Conservation (phyloP, 2,888 invertebrate species). For the Herminia tarsipennalis region DNA sequence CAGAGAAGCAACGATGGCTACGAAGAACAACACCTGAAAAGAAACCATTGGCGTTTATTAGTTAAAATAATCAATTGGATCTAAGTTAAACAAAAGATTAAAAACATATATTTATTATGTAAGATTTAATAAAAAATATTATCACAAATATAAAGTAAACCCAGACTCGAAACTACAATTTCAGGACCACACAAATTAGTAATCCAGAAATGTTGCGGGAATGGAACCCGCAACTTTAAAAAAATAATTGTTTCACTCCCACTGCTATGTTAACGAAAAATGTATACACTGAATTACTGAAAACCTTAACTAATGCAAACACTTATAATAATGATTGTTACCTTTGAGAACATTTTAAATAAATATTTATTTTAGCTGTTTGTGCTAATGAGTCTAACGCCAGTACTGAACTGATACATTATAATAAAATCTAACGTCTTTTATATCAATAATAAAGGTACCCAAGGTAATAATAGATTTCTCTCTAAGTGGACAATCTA, state of each 20-base stretch:
- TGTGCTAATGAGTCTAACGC: constrained; percentile 54
- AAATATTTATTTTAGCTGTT: constrained; percentile 43
- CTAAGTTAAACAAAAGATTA: too few relatives aligned
- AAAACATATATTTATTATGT: too few relatives aligned
- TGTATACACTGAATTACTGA: too few relatives aligned
- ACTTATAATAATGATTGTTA: constrained; percentile 39
- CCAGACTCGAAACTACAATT: too few relatives aligned
- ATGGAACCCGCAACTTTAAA: too few relatives aligned
- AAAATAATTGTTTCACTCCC: too few relatives aligned
- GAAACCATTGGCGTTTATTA: background rate
- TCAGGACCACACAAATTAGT: too few relatives aligned
- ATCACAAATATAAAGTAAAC: too few relatives aligned
- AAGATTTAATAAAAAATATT: too few relatives aligned
- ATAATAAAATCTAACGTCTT: constrained; percentile 63
- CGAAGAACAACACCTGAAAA: constrained; percentile 56
- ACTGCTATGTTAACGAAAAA: too few relatives aligned
- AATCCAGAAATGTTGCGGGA: too few relatives aligned
- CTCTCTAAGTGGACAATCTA: constrained; percentile 57
- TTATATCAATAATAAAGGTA: constrained; percentile 73
- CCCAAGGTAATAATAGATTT: constrained; percentile 79
- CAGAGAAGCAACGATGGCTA: constrained; percentile 52
- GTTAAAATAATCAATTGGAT: background rate
- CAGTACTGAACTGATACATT: constrained; percentile 68
- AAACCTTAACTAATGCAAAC: constrained; percentile 11
- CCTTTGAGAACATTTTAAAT: constrained; percentile 71